Evolutionary conservation across 2,888 invertebrate species (phyloP), one percentile per base, ranked within the genome.

Genomic region (Hirtodrosophila confusa): DNA sequence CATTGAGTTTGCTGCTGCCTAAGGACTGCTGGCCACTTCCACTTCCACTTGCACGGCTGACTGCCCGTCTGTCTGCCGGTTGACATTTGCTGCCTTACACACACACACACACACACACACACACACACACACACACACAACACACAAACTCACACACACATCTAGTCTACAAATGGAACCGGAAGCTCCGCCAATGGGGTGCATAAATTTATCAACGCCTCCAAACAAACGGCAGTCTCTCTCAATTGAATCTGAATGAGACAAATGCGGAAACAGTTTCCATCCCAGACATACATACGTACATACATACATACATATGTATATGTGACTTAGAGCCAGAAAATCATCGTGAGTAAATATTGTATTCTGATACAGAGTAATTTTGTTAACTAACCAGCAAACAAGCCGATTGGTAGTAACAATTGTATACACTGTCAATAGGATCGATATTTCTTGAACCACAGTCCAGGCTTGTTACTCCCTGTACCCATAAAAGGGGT

Each of bases 151-250:
- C 24, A 24, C 39, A 10, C 45, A 6, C 49, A 23, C 12, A 33
- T 40, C 37, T 24, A 11, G 24, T 31, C 3, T 17, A 33, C 39
- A 17, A 55, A 37, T 71, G 43, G 37, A 65, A 80, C 88, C 88
- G 88, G 88, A 88, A 88, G 78, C 63, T 65, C 55, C 43, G 70
- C 72, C 76, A 79, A 78, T 78, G 72, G 56, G 67, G 63, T 54
- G 74, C 80, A 80, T 89, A 89, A 89, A 90, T 89, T 76, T 86
- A 73, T 89, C 89, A 89, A 83, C 89, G 80, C 89, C 71, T 83
- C 55, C 33, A 40, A 45, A 56, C 43, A 33, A 74, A 65, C 58
- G 29, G 50, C 41, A 62, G 53, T 58, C 43, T 41, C 43, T 41
- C 36, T 24, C 60, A 55, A 76, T 72, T 56, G 51, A 64, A 31